Base-by-base conservation (phyloP, 2,113 vertebrate genomes). In the Rallus limicola region DNA sequence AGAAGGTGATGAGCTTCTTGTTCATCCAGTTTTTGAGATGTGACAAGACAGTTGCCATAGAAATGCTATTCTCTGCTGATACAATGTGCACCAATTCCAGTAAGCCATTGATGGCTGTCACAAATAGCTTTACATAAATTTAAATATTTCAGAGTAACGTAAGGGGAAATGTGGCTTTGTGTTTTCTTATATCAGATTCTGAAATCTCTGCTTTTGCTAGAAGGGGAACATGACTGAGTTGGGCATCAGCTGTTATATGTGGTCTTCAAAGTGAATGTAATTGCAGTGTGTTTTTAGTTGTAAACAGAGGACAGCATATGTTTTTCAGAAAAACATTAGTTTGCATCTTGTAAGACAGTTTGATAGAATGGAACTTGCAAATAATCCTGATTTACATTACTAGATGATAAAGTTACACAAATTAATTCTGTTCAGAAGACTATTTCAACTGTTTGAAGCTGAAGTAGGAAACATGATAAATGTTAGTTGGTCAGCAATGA, bases 31-130 rank as follows among this genome's bases (percentile, higher is more conserved):
- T 74, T 88, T 88, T 72, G 26, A 77, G 92, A 86, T 58, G 52
- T 80, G 92, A 72, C 10, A 46, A 86, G 79, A 59, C 42, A 87
- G 96, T 97, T 97, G 82, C 91, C 60, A 95, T 95, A 97, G 97
- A 89, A 96, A 97, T 97, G 80, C 56, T 92, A 28, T 92, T 95
- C 70, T 87, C 64, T 95, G 46, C 56, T 44, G 6, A 93, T 50
- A 84, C 50, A 72, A 75, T 89, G 91, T 88, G 40, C 56, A 71
- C 33, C 28, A 23, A 59, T 70, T 90, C 68, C 75, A 82, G 87
- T 68, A 80, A 96, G 58, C 65, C 36, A 82, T 58, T 92, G 94
- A 85, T 87, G 76, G 46, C 42, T 96, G 82, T 89, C 65, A 92
- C 75, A 94, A 95, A 87, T 65, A 87, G 58, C 69, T 95, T 93